Evolutionary conservation across 2,797 vertebrate genomes (phyloP), one percentile per base, ranked within the genome.

Genomic region (Coreius guichenoti): DNA sequence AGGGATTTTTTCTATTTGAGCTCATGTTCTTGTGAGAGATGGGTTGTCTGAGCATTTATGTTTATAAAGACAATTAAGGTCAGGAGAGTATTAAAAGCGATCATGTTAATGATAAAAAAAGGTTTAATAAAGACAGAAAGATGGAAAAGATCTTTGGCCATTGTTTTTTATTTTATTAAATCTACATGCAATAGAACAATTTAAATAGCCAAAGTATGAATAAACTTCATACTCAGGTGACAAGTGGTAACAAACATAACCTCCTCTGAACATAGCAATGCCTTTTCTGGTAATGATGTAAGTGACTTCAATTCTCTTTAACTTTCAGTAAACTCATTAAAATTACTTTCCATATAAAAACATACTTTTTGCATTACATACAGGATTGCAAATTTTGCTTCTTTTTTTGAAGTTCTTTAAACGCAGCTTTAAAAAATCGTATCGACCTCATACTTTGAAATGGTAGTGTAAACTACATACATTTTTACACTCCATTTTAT

Each of bases 41-140:
- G 5, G 31, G 67, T 11, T 17, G n/a, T 29, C 16, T 26, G 49
- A 54, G 47, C 33, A 56, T 17, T 31, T 31, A 21, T 58, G 36
- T 43, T 58, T 81, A 58, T 14, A 29, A 43, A 81, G 39, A 49
- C 29, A 69, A 31, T 54, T 21, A 54, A 16, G 21, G 45, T 47
- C 77, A 80, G 74, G 21, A 58, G 31, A 39, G 51, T 56, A 77
- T 58, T 58, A 58, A 58, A 54, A 75, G 47, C 6, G 49, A 33
- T 54, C 49, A 31, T 13, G 73, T 75, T 75, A 54, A 58, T 26
- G 51, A 36, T 56, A 33, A 12, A 77, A 77, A 75, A 54, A 56
- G 13, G 8, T 58, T 77, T 77, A 36, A 39, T 39, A 26, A 58
- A 58, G 54, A 26, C 17, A 4, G 45, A 51, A 49, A 51, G 17